A percentile compares a stretch with the other conserved stretches of the same genome.
phyloP scores from a whole-genome alignment of 2,888 invertebrate species.

The Petrophora chlorosata region DNA sequence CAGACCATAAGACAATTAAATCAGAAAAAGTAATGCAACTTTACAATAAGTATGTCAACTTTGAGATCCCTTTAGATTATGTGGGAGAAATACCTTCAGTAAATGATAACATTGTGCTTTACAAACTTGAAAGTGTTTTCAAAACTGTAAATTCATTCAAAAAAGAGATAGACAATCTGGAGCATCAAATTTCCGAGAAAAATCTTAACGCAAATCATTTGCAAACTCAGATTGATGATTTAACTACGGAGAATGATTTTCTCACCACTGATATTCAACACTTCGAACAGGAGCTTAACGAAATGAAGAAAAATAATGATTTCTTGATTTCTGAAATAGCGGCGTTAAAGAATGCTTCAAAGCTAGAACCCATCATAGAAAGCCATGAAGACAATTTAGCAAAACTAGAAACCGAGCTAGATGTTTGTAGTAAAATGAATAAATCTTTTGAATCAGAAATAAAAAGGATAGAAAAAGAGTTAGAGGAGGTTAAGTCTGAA shows the following conservation, averaged over 20 bases:
- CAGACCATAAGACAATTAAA: constrained; percentile 59
- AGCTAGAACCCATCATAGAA: constrained; percentile 88
- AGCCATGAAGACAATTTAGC: constrained; percentile 88
- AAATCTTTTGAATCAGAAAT: constrained; percentile 85
- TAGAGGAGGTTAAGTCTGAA: constrained; percentile 70
- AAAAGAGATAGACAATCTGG: constrained; percentile 82
- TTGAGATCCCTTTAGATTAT: constrained; percentile 76
- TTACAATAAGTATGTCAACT: constrained; percentile 76
- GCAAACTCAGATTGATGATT: constrained; percentile 82
- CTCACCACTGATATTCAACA: constrained; percentile 75
- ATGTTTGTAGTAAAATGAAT: constrained; percentile 84
- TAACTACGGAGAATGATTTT: constrained; percentile 77
- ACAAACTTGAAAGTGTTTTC: constrained; percentile 80
- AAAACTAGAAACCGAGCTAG: constrained; percentile 86
- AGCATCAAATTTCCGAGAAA: constrained; percentile 83
- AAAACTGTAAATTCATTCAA: constrained; percentile 83
- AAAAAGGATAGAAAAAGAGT: constrained; percentile 80
- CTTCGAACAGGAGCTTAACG: constrained; percentile 85
- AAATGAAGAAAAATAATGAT: constrained; percentile 88
- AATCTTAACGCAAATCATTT: constrained; percentile 79
- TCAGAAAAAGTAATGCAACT: constrained; percentile 70
- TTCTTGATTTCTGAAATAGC: constrained; percentile 87
- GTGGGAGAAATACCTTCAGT: constrained; percentile 73
- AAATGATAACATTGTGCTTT: constrained; percentile 63
- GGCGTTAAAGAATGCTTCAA: constrained; percentile 85